Evolutionary conservation across 2,797 vertebrate genomes (phyloP).

Genomic region (Galagoides demidoff): DNA sequence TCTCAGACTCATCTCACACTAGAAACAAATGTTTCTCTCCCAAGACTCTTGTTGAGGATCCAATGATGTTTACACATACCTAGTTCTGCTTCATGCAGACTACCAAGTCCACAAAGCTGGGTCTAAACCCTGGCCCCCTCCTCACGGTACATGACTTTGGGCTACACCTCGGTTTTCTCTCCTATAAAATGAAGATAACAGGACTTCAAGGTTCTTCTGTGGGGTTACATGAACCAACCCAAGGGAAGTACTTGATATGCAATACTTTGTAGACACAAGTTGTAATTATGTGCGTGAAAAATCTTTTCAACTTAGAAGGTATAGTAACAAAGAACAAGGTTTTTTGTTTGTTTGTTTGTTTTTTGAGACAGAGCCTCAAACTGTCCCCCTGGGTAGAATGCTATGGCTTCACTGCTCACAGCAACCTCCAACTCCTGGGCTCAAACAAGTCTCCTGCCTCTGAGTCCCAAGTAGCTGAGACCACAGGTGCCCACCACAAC

Average conservation of each 20-base stretch:
- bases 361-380: no score
- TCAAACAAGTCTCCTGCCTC: no score
- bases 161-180: neutral
- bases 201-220: neutral
- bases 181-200: neutral
- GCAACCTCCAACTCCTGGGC: no score
- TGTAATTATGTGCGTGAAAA: neutral
- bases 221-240: neutral
- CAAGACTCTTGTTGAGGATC: neutral
- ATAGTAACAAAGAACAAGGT: rapidly evolving
- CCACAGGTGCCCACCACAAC: no score
- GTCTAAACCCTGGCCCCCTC: neutral
- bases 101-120: neutral
- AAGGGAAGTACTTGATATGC: rapidly evolving
- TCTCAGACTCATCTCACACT: neutral
- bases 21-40: rapidly evolving
- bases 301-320: neutral
- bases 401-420: no score
- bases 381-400: no score
- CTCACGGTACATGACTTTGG: neutral
- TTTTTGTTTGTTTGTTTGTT: no score
- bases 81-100: neutral
- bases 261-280: neutral
- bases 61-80: neutral
- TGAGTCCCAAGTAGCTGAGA: no score